Base-by-base conservation (phyloP, 2,113 vertebrate genomes). In the Guaruba guarouba region DNA sequence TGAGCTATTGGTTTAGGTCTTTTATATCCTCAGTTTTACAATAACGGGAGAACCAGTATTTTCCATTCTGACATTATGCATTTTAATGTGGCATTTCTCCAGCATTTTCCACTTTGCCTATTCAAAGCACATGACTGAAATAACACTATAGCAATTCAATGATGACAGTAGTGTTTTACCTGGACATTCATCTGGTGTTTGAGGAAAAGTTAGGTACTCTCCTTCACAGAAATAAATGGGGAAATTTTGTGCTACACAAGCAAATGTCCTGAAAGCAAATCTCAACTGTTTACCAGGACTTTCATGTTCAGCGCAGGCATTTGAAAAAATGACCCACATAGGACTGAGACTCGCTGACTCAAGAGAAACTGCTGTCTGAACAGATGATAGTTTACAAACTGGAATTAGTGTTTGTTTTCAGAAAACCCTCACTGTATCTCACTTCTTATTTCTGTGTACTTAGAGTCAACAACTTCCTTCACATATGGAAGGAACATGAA, bases 21-120 rank as follows among this genome's bases (percentile, higher is more conserved):
- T 63, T 35, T 28, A 48, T 5, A 82, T 8, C 16, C 43, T 82
- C 35, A 12, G 43, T 79, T 71, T 48, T 23, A 88, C 19, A 63
- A 17, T 16, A 35, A 13, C 0, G 0, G 2, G 78, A 75, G 37
- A 64, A n/a, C 3, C 39, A 15, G 0, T 20, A 19, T 37, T 85
- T 63, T 31, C 71, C 44, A 11, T 7, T 46, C 62, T 64, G 35
- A 39, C 27, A 27, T 13, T 54, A 35, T 3, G 22, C 28, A 13
- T 43, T 69, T 68, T 44, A 29, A 43, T 1, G 5, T 33, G 61
- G 37, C 16, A 7, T 82, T 91, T 61, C 52, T 68, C 66, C 70
- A 68, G 55, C 33, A 31, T 84, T 78, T 91, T 49, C 80, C 73
- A 35, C 44, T 91, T 51, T 11, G 55, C 51, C 44, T 28, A 9